phyloP scores from a whole-genome alignment of 2,888 invertebrate species.

The Romanomermis culicivorax region DNA sequence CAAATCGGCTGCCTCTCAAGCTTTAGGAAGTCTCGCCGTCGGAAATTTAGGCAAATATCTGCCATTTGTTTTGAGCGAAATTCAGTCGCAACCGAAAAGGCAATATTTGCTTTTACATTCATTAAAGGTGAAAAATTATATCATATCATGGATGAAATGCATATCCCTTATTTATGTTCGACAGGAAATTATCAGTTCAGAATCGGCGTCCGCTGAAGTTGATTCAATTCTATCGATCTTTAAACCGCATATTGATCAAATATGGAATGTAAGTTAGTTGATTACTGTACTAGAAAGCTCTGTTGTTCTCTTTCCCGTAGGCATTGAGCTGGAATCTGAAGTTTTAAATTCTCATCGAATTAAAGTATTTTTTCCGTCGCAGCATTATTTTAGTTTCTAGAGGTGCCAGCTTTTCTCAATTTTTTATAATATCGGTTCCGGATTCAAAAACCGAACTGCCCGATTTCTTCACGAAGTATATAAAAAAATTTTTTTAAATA shows the following conservation, averaged over 20 bases:
- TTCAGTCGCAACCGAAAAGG: conserved; percentile 72
- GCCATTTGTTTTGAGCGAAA: conserved; percentile 78
- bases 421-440: too few relatives aligned
- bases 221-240: conserved; percentile 10
- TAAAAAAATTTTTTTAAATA: too few relatives aligned
- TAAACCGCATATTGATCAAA: conserved; percentile 16
- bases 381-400: too few relatives aligned
- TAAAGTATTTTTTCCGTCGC: too few relatives aligned
- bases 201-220: conserved; percentile 4
- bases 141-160: neutral
- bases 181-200: conserved; percentile 13
- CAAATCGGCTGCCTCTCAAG: conserved; percentile 88
- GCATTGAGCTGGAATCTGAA: too few relatives aligned
- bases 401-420: too few relatives aligned
- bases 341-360: too few relatives aligned
- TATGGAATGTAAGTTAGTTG: conserved; percentile 17
- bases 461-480: too few relatives aligned
- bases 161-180: neutral
- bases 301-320: too few relatives aligned
- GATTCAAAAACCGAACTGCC: too few relatives aligned
- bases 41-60: conserved; percentile 80
- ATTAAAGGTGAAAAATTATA: conserved; percentile 46
- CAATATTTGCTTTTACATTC: conserved; percentile 91
- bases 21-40: conserved; percentile 74
- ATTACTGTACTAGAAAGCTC: neutral